Conservation (phyloP, 2,797 vertebrate genomes). For the Alca torda region DNA sequence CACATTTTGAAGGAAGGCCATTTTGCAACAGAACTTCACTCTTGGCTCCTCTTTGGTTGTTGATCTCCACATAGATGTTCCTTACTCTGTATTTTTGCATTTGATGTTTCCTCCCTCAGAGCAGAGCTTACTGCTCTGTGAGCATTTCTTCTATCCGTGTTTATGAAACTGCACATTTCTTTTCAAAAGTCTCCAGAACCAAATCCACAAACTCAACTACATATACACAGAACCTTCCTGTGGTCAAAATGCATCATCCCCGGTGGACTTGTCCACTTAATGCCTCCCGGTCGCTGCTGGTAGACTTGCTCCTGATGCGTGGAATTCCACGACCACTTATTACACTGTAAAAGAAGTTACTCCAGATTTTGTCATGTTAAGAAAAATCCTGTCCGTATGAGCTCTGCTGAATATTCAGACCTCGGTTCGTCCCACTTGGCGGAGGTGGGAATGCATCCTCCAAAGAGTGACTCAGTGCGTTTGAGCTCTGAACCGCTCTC, state of each 20-base stretch:
- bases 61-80: neutral
- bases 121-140: neutral
- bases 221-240: neutral
- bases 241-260: neutral
- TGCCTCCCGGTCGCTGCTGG: neutral
- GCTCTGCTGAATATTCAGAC: neutral
- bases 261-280: neutral
- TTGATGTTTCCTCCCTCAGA: neutral
- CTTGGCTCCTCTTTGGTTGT: neutral
- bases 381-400: neutral
- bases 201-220: neutral
- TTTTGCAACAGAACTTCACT: neutral
- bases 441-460: neutral
- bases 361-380: neutral
- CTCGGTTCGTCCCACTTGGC: neutral
- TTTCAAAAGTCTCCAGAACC: neutral
- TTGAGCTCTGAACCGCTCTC: neutral
- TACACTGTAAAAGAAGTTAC: neutral
- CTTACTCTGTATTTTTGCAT: neutral
- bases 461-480: neutral
- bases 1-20: neutral
- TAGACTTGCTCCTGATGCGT: neutral
- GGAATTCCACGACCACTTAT: neutral
- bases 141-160: neutral
- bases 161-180: neutral